Evolutionary conservation across 1,140 invertebrate genomes (phyloP).

Genomic region (Hycleus phaleratus): DNA sequence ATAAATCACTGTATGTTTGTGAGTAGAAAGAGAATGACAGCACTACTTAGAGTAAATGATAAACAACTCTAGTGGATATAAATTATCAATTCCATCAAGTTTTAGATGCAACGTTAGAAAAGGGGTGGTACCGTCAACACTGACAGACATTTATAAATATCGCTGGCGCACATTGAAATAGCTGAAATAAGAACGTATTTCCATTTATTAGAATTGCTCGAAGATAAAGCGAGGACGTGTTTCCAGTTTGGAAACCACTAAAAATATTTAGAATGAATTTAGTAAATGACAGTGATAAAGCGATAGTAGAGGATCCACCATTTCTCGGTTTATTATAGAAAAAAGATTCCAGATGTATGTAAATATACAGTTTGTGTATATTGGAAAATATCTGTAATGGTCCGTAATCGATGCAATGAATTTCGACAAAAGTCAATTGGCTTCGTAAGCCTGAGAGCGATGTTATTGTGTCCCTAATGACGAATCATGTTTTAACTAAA

Average conservation of each 20-base stretch:
- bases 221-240: slow-evolving; percentile 8
- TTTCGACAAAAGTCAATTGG: slow-evolving; percentile 31
- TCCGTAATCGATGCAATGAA: slow-evolving; percentile 12
- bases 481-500: slow-evolving; percentile 37
- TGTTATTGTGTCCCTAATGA: slow-evolving; percentile 33
- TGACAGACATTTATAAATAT: slow-evolving; percentile 27
- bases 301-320: too few species aligned
- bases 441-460: slow-evolving; percentile 32
- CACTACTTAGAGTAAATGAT: slow-evolving; percentile 5
- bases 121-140: slow-evolving; percentile 10
- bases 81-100: slow-evolving; percentile 26
- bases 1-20: too few species aligned
- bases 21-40: too few species aligned
- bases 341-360: too few species aligned
- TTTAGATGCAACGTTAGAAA: slow-evolving; percentile 12
- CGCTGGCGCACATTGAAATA: slow-evolving; percentile 16
- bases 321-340: too few species aligned
- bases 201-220: slow-evolving; percentile 23
- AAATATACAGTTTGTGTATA: too few species aligned
- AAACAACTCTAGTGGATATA: slow-evolving; percentile 24
- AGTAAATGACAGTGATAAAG: too few species aligned
- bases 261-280: too few species aligned
- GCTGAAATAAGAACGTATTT: slow-evolving; percentile 22
- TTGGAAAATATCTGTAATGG: slow-evolving; percentile 4
- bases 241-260: neutral